Conservation (phyloP, 2,888 invertebrate species). For the Drosophila anomelani region DNA sequence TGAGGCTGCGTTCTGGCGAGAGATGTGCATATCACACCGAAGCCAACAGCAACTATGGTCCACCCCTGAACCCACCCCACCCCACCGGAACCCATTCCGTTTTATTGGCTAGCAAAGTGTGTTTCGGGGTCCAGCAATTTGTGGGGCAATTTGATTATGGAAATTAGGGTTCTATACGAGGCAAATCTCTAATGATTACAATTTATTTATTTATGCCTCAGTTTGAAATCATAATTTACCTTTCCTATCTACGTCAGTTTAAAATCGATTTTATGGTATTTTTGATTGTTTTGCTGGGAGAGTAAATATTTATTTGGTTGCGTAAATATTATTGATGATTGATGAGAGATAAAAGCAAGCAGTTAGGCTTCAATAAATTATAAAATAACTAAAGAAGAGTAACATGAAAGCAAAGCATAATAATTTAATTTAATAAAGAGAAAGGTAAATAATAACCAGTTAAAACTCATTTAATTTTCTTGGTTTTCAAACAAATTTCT, state of each 20-base stretch:
- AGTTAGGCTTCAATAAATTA: neutral
- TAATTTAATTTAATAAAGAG: neutral
- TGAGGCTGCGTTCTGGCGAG: conserved; percentile 55
- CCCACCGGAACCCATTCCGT: conserved; percentile 10
- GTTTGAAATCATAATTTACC: conserved; percentile 21
- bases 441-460: too few relatives aligned
- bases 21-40: conserved; percentile 34
- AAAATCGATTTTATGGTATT: conserved; percentile 9
- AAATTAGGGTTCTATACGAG: conserved; percentile 4
- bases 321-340: neutral
- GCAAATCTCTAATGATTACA: conserved; percentile 26
- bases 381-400: too few relatives aligned
- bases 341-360: neutral
- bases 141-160: conserved; percentile 40
- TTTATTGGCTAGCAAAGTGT: conserved; percentile 27
- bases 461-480: neutral
- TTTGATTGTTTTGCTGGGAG: neutral
- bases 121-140: conserved; percentile 16
- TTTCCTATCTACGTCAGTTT: neutral
- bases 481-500: neutral
- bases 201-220: conserved; percentile 20
- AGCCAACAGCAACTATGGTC: neutral
- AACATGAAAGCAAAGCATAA: neutral
- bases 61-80: neutral
- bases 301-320: conserved; percentile 1